Evolutionary conservation across 2,888 invertebrate genomes (phyloP).

Genomic region (Invenusta paracnida): DNA sequence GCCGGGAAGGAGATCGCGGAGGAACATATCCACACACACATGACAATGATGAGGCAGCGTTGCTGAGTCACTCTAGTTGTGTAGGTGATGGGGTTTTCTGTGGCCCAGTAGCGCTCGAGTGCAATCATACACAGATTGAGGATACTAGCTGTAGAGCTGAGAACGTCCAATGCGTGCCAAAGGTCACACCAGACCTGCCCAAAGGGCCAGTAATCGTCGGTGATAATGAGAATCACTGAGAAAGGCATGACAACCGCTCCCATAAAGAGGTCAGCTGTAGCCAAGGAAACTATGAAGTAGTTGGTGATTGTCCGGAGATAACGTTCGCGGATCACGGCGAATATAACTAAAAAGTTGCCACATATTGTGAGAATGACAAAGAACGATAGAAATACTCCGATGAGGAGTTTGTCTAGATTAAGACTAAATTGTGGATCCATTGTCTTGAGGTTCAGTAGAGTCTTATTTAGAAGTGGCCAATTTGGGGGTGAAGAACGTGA

Average conservation of each 20-base stretch:
- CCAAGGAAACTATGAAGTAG: constrained; percentile 87
- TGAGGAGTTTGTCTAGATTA: neutral
- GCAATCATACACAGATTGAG: constrained; percentile 93
- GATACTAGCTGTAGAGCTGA: constrained; percentile 94
- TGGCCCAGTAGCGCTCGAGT: constrained; percentile 93
- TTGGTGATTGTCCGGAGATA: constrained; percentile 91
- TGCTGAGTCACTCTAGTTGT: constrained; percentile 84
- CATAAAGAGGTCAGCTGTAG: constrained; percentile 86
- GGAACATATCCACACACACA: constrained; percentile 91
- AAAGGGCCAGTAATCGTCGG: constrained; percentile 37
- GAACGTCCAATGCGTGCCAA: constrained; percentile 91
- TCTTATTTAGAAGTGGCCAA: neutral
- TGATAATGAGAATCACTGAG: constrained; percentile 74
- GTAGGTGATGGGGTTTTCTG: constrained; percentile 94
- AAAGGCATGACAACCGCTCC: constrained; percentile 94
- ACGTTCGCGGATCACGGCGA: constrained; percentile 81
- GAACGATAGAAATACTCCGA: constrained; percentile 68
- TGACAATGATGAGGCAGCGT: constrained; percentile 79
- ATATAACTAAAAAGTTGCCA: constrained; percentile 83
- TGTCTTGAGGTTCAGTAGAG: neutral
- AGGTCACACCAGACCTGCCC: constrained; percentile 77
- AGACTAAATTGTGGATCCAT: neutral
- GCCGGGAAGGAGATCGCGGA: constrained; percentile 96
- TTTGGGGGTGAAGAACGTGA: no score
- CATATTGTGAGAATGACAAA: constrained; percentile 86